Evolutionary conservation across 2,888 invertebrate species (phyloP), one percentile per base, ranked within the genome.

Genomic region (Muscina levida): DNA sequence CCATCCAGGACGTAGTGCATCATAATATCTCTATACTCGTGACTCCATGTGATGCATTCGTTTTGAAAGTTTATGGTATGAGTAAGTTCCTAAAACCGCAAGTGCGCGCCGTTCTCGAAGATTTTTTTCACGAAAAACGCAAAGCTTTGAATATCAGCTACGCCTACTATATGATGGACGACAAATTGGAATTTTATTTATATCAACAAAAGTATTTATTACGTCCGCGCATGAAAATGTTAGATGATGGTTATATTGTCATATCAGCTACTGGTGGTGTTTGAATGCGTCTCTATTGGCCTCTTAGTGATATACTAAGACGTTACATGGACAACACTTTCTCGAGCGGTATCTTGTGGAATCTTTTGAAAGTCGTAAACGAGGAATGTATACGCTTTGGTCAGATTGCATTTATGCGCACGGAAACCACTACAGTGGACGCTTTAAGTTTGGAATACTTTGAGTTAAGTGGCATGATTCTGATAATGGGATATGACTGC

Each of bases 161-260:
- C 39, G 59, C 39, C 17, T 39, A 37, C 11, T 59, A 8, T 37
- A 39, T 2, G 1, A 2, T 59, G 15, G 39, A 59, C 39, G 17
- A 15, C 19, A 15, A 39, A 17, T 0, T 39, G 17, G 59, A 59
- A 11, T 59, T 59, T 13, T 59, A 37, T 8, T 17, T 59, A 10
- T 59, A 59, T 10, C 59, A 59, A 11, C 59, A 59, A 19, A 59
- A 59, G 37, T 59, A 17, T 59, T 2, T 59, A 8, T 10, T 11
- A 1, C 2, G 37, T 8, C 59, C 59, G 1, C 15, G 37, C 1
- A 57, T 57, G 57, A 57, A 57, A 10, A 57, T 15, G 37, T 2
- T 57, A 10, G 15, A 15, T n/a, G n/a, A n/a, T n/a, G 5, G 15
- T n/a, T 26, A 57, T 15, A 37, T 31, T 1, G 57, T 57, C 1